Base-by-base conservation (phyloP, 2,113 vertebrate genomes). In the Zosterops pallidus region DNA sequence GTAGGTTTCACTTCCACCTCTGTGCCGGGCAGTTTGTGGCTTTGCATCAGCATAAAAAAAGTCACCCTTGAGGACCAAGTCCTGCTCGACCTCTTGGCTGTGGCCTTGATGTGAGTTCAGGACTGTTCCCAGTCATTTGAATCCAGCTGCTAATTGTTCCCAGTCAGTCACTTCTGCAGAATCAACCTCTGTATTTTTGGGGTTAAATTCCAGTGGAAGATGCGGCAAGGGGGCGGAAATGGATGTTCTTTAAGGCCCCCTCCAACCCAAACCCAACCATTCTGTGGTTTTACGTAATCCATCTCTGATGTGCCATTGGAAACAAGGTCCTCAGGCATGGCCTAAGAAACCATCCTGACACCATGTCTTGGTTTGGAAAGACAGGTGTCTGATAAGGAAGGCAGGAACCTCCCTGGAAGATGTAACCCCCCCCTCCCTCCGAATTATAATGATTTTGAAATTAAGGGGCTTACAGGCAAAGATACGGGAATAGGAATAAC, bases 261-360 rank as follows among this genome's bases (percentile, higher is more conserved):
- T 56, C 49, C 75, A 71, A 37, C 9, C 59, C 68, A 57, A 42
- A 8, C 37, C 37, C 24, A 39, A 3, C 23, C 19, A 3, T 5
- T 39, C 53, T 6, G 2, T 16, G 37, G n/a, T 13, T 44, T 52
- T 4, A 0, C 12, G 33, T 14, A n/a, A n/a, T 33, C 77, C 47
- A 47, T 22, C 44, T 10, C 25, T 55, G 18, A 24, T 0, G 1
- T 37, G 15, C 19, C n/a, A 9, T 0, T 24, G 26, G 49, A 37
- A 72, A 28, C 17, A 11, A 56, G 11, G 9, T 50, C 35, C 41
- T 63, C 12, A 9, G 47, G 17, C 4, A 4, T 4, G 6, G 33
- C 50, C 68, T 47, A 41, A 72, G 53, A 44, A 86, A 65, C 8
- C 20, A 23, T 4, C 24, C 19, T 29, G 63, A 16, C 67, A 7